Base-by-base conservation (phyloP, 2,113 vertebrate genomes). In the Poeciliopsis prolifica region DNA sequence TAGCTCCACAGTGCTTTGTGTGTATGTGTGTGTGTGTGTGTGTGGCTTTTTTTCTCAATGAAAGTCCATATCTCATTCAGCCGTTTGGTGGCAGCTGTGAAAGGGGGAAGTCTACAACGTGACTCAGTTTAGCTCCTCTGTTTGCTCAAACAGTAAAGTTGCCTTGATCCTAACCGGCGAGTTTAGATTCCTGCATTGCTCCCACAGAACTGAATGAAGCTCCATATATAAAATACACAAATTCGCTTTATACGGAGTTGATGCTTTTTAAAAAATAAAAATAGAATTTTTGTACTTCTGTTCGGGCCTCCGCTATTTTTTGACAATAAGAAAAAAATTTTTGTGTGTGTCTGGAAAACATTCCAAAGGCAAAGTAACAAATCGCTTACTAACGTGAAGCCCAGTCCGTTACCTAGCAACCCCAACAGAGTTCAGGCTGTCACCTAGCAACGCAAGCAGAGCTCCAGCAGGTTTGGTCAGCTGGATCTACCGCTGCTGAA, bases 41-140 rank as follows among this genome's bases (percentile, higher is more conserved):
- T 48, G 62, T 35, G 63, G 7, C 67, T 74, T 73, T 87, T 81
- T 86, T 82, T 79, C 82, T 93, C 86, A 92, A 90, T 92, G 91
- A 89, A 90, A 90, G 87, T 79, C 79, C 81, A 87, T 87, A 89
- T 92, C 86, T 91, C 91, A 92, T 90, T 92, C 87, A 91, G 79
- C 74, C 89, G 77, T 88, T 81, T 78, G 80, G 84, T 74, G 42
- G 67, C 12, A 1, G 73, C 83, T 80, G 66, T 74, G 69, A 85
- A 81, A 86, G 48, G 71, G 37, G 74, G 72, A 78, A 68, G 82
- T 83, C 78, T 82, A 75, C 67, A 78, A 65, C 79, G 84, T 28
- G 0, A 42, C 63, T 86, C 60, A 84, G 61, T 70, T 88, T 68
- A 70, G 40, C 40, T 48, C 8, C 48, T 75, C 70, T 84, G 14